phyloP scores from a whole-genome alignment of 1,140 invertebrate genomes.

The Drosophila rufa region DNA sequence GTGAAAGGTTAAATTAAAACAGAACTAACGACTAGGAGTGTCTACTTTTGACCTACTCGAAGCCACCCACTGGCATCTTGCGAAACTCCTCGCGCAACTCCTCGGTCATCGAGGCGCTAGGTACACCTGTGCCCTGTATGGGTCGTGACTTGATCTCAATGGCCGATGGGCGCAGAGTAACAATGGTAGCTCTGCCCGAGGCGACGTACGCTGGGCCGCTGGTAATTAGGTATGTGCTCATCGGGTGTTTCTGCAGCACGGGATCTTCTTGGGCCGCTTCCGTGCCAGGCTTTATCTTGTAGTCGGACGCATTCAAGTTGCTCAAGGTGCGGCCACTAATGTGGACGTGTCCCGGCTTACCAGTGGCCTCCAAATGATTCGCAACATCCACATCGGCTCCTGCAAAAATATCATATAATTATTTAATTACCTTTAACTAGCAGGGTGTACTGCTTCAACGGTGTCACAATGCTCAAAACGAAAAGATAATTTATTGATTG shows the following conservation, averaged over 20 bases:
- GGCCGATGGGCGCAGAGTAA: not conserved
- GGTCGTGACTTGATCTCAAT: not conserved
- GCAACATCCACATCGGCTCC: constrained; percentile 94
- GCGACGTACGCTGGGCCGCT: too few relatives aligned
- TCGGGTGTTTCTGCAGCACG: not conserved
- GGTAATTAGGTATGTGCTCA: constrained; percentile 10
- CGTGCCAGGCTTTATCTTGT: not conserved
- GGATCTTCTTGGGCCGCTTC: not conserved
- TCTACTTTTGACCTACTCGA: constrained; percentile 1
- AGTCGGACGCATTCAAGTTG: not conserved
- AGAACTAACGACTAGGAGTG: constrained; percentile 2
- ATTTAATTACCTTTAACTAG: not conserved
- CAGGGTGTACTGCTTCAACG: too few relatives aligned
- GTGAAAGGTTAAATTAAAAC: constrained; percentile 81
- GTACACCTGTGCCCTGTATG: not conserved
- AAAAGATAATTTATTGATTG: not conserved
- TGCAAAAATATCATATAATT: not conserved
- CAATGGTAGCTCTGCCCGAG: not conserved
- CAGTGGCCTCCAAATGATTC: constrained; percentile 96
- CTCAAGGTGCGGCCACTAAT: constrained; percentile 13
- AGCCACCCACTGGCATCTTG: constrained; percentile 21
- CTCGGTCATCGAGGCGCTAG: not conserved
- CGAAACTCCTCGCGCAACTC: constrained; percentile 13
- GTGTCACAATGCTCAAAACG: too few relatives aligned
- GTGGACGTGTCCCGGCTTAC: constrained; percentile 91